phyloP scores from a whole-genome alignment of 2,113 vertebrate genomes.

The Ginglymostoma cirratum region DNA sequence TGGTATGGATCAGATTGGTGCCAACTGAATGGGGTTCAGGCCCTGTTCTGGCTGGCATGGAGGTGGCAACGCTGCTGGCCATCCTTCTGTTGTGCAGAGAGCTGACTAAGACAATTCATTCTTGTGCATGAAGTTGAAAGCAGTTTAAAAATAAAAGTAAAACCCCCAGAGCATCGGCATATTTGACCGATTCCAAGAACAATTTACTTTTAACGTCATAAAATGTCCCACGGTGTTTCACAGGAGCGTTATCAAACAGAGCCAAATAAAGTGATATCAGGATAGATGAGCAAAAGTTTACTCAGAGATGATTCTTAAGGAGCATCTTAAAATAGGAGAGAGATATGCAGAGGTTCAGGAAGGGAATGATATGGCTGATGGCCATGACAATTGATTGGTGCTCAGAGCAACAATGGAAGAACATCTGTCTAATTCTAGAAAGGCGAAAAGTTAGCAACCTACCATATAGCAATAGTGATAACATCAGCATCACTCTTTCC shows the following conservation, averaged over 20 bases:
- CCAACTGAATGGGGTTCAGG: too few species aligned
- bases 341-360: neutral
- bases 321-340: neutral
- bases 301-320: neutral
- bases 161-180: neutral
- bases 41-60: too few species aligned
- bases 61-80: too few species aligned
- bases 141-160: neutral
- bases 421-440: neutral
- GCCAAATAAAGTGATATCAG: neutral
- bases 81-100: too few species aligned
- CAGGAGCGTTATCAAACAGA: neutral
- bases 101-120: too few species aligned
- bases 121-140: neutral
- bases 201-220: neutral
- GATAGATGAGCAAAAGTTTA: neutral
- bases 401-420: neutral
- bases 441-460: neutral
- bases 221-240: neutral
- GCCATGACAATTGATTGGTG: neutral
- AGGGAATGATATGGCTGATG: neutral
- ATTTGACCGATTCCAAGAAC: neutral
- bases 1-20: too few species aligned
- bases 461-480: neutral
- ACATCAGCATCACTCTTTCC: neutral